Percentiles rank a stretch among this genome's conserved stretches.
Evolutionary conservation across 2,888 invertebrate genomes (phyloP).

Genomic region (Rotaria sp.): DNA sequence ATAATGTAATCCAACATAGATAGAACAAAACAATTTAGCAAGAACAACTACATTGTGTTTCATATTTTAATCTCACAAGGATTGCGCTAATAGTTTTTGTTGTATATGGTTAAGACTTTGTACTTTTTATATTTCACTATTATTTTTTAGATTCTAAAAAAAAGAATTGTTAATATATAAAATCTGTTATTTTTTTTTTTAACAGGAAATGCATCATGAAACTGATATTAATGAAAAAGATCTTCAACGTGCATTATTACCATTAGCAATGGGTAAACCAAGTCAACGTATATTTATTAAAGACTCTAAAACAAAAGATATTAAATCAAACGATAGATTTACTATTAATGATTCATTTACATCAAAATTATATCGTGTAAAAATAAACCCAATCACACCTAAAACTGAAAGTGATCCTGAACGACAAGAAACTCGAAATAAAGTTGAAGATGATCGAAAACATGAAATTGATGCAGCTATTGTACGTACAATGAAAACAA

Average conservation of each 20-base stretch:
- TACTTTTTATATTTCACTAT: no score
- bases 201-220: conserved; percentile 77
- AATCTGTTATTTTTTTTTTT: background rate
- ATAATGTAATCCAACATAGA: no score
- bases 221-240: conserved; percentile 98
- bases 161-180: no score
- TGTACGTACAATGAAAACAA: conserved; percentile 95
- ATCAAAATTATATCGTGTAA: conserved; percentile 82
- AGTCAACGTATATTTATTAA: conserved; percentile 87
- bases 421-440: conserved; percentile 88
- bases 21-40: no score
- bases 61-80: no score
- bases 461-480: conserved; percentile 99
- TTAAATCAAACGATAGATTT: conserved; percentile 56
- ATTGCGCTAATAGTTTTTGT: no score
- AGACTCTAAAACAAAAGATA: conserved; percentile 90
- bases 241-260: conserved; percentile 86
- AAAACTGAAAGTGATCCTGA: conserved; percentile 86
- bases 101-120: no score
- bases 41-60: no score
- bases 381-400: conserved; percentile 56
- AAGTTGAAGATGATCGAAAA: conserved; percentile 95
- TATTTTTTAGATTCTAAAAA: no score
- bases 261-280: conserved; percentile 92
- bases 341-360: conserved; percentile 81